These are phyloP conservation scores for Sphenopsis melanotis DNA, from an alignment of 2,797 vertebrate genomes.

Conservation along the genomic window DNA sequence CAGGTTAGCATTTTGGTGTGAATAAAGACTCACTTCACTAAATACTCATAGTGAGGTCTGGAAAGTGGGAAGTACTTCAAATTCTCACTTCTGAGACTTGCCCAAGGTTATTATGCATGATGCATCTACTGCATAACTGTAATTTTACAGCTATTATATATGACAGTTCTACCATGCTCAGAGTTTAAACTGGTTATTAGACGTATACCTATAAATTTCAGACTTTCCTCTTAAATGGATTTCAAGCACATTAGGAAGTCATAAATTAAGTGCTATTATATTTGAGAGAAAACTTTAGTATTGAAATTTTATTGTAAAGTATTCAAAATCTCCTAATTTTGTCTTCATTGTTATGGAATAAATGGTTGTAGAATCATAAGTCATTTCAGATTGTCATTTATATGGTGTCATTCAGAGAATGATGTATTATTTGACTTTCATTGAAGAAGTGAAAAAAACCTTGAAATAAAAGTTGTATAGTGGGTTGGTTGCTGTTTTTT, in stretches of 20 bases:
- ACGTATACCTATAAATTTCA: constrained; percentile 1
- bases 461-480: neutral
- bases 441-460: neutral
- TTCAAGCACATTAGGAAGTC: constrained; percentile 29
- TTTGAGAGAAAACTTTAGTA: constrained; percentile 32
- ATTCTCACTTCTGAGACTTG: neutral
- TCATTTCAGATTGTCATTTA: constrained; percentile 19
- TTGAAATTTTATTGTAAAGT: constrained; percentile 20
- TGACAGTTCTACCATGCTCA: neutral
- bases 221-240: constrained; percentile 20
- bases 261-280: constrained; percentile 25
- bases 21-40: neutral
- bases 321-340: constrained; percentile 42
- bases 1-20: neutral
- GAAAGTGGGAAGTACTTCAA: neutral
- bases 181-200: constrained; percentile 8
- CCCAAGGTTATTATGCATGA: neutral
- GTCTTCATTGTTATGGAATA: constrained; percentile 25
- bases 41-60: neutral
- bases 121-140: neutral
- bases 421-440: neutral
- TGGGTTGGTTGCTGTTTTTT: neutral
- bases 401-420: neutral
- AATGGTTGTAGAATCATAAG: constrained; percentile 21
- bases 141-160: constrained; percentile 6